Base-by-base conservation (phyloP, 2,888 invertebrate species). In the Neoitamus cyanurus region DNA sequence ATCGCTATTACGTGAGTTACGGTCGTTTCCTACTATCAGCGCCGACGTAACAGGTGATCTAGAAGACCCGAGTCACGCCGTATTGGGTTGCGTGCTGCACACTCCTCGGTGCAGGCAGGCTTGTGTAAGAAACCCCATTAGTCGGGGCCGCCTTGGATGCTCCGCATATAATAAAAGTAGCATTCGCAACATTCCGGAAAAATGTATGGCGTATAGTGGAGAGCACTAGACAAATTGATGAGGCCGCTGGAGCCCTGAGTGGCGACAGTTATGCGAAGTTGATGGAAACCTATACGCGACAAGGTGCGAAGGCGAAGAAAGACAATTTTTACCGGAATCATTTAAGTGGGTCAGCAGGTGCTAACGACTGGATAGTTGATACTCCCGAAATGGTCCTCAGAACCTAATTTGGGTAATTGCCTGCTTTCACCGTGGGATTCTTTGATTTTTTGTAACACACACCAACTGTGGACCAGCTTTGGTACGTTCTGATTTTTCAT, bases 41-140 rank as follows among this genome's bases (percentile, higher is more conserved):
- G 42, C 37, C 83, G 72, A 83, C 83, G 70, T 83, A 83, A 83
- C 83, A 83, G 83, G 83, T 83, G 83, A 83, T 83, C 83, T 83
- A 83, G 69, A 83, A 83, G 70, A 77, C 69, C 37, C 30, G 25
- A 70, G 42, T 36, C 70, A 70, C 42, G 37, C 70, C 30, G 83
- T 83, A 48, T 80, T 80, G 80, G 34, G 80, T 80, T 80, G 80
- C 80, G 80, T 80, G 58, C 80, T 80, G 58, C 58, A 58, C 58
- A 15, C 20, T 25, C 20, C 58, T 80, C 77, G 37, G 25, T 46
- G 25, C 11, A 11, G 42, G 20, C 25, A 2, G 58, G 25, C 58
- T 80, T 80, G 80, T 80, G 58, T 80, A 80, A 80, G 80, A 80
- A 68, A 20, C 58, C 15, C 80, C 68, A 77, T 42, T 77, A 77